Percentiles rank a stretch among this genome's conserved stretches.
These are phyloP conservation scores for Gryon sp. DNA, from an alignment of 1,140 invertebrate species.

Conservation along the genomic window DNA sequence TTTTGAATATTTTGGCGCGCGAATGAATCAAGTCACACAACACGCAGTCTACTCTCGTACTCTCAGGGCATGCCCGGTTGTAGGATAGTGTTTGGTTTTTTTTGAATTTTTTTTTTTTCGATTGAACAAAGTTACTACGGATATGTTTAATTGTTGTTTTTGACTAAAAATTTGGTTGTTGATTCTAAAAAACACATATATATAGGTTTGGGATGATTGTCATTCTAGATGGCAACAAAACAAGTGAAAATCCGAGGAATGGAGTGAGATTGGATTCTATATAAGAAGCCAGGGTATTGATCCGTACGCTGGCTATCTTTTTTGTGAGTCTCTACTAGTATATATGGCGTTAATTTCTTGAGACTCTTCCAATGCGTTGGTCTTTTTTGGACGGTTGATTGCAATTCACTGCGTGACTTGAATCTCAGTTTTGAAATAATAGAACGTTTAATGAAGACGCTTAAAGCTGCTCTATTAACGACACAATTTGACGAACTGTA, in stretches of 20 bases:
- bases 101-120: no score
- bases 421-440: conserved; percentile 8
- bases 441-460: no score
- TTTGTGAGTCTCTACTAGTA: conserved; percentile 72
- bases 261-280: conserved; percentile 70
- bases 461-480: conserved; percentile 72
- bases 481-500: conserved; percentile 68
- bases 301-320: conserved; percentile 76
- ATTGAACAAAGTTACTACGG: conserved; percentile 23
- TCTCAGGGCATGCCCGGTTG: conserved; percentile 80
- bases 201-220: conserved; percentile 6
- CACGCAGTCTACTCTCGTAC: conserved; percentile 77
- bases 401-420: conserved; percentile 26
- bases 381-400: conserved; percentile 23
- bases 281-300: conserved; percentile 78
- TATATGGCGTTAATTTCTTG: conserved; percentile 41
- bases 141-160: conserved; percentile 16
- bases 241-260: conserved; percentile 59
- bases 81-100: conserved; percentile 74
- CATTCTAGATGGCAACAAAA: conserved; percentile 3
- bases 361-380: conserved; percentile 19
- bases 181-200: conserved; percentile 1
- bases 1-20: conserved; percentile 4
- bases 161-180: conserved; percentile 9
- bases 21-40: conserved; percentile 63